These are phyloP conservation scores for Tychaedon coryphoeus DNA, from an alignment of 2,113 vertebrate species.

Conservation along the genomic window DNA sequence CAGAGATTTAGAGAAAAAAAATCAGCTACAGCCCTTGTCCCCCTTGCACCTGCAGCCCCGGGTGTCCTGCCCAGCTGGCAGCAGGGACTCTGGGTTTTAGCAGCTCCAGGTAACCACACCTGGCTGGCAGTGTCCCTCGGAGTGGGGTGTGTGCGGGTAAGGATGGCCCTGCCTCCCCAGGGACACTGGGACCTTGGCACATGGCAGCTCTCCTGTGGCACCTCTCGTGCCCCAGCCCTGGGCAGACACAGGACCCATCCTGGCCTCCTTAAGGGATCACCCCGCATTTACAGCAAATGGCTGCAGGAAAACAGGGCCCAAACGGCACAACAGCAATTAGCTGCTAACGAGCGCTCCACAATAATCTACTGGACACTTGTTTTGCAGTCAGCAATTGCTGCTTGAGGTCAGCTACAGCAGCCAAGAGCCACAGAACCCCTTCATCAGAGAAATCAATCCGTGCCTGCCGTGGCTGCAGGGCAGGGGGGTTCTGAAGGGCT, in stretches of 20 bases:
- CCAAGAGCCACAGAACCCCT: not conserved
- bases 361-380: not conserved
- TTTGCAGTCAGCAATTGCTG: not conserved
- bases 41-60: not conserved
- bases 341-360: not conserved
- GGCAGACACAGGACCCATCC: not conserved
- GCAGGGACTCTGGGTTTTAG: not conserved
- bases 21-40: not conserved
- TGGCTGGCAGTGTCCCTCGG: not conserved
- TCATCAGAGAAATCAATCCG: not conserved
- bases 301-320: not conserved
- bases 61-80: accelerated
- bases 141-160: accelerated
- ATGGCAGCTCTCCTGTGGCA: too few relatives aligned
- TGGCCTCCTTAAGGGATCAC: not conserved
- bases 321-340: not conserved
- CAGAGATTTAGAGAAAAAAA: not conserved
- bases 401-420: not conserved
- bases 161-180: not conserved
- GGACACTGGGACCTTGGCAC: not conserved
- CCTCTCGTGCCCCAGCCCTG: not conserved
- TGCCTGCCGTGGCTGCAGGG: not conserved
- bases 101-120: not conserved
- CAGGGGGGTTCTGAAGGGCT: not conserved
- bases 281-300: not conserved